phyloP scores from a whole-genome alignment of 2,797 vertebrate genomes.

The Pseudomugil gertrudae region DNA sequence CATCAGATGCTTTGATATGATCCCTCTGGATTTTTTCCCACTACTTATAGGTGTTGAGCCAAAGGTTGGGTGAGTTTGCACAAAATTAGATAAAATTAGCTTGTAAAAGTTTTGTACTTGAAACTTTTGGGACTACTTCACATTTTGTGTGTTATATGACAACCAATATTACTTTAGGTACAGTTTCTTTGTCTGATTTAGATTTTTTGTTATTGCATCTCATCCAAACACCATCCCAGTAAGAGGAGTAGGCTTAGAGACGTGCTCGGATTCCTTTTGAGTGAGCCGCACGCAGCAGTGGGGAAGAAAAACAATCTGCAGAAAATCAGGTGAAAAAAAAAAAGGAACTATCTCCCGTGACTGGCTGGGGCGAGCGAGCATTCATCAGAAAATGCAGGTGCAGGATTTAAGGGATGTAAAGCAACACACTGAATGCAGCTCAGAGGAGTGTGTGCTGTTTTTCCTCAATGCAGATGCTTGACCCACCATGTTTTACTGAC shows the following conservation, averaged over 20 bases:
- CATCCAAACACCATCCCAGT: not conserved
- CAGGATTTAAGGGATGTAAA: not conserved
- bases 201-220: not conserved
- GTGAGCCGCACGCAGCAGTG: not conserved
- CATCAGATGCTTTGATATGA: not conserved
- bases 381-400: not conserved
- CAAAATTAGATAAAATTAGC: not conserved
- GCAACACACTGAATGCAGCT: not conserved
- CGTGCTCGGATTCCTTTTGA: not conserved
- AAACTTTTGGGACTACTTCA: too few relatives aligned
- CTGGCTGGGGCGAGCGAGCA: not conserved
- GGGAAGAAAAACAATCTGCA: not conserved
- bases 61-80: not conserved
- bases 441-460: not conserved
- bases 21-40: too few relatives aligned
- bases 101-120: too few relatives aligned
- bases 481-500: too few relatives aligned
- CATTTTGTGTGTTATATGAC: not conserved
- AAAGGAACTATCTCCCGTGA: not conserved
- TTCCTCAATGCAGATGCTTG: too few relatives aligned
- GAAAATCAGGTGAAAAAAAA: not conserved
- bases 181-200: not conserved
- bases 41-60: too few relatives aligned
- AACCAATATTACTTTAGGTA: not conserved
- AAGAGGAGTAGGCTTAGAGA: not conserved